Evolutionary conservation across 2,113 vertebrate species (phyloP).

Genomic region (Callopanchax toddi): DNA sequence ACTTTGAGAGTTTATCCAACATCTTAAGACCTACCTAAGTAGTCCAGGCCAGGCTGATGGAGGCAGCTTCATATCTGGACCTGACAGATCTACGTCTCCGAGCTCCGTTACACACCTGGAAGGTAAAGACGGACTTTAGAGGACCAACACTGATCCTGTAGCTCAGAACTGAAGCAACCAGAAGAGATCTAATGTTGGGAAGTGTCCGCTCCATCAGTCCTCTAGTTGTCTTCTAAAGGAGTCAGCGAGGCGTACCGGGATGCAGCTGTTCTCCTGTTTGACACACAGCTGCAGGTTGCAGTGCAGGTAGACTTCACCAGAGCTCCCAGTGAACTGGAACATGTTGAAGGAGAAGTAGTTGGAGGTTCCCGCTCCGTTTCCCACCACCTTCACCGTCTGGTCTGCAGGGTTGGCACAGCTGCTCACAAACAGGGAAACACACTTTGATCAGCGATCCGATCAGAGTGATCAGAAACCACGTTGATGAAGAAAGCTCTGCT

Average conservation of each 20-base stretch:
- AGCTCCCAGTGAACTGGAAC: slow-evolving; percentile 26
- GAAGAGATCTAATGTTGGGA: background rate
- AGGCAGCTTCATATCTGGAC: background rate
- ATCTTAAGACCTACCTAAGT: slow-evolving; percentile 41
- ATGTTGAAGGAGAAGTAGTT: slow-evolving; percentile 45
- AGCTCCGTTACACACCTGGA: background rate
- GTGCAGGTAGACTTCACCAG: slow-evolving; percentile 29
- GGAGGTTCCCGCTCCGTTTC: slow-evolving; percentile 25
- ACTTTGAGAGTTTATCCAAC: too few relatives aligned
- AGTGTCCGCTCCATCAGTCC: too few relatives aligned
- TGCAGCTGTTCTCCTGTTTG: slow-evolving; percentile 1
- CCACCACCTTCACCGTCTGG: slow-evolving; percentile 8
- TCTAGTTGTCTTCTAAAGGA: background rate
- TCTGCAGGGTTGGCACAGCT: slow-evolving; percentile 30
- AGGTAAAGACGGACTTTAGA: background rate
- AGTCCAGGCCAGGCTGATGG: slow-evolving; percentile 39
- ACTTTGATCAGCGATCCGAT: background rate
- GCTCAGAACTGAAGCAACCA: background rate
- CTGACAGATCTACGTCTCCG: slow-evolving; percentile 5
- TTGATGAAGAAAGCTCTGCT: background rate
- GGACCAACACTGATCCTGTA: too few relatives aligned
- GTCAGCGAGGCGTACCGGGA: slow-evolving; percentile 12
- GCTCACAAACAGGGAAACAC: slow-evolving; percentile 1
- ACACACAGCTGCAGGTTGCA: slow-evolving; percentile 35
- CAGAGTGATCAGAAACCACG: background rate